These are phyloP conservation scores for Catharus ustulatus DNA, from an alignment of 2,797 vertebrate genomes.

Conservation along the genomic window DNA sequence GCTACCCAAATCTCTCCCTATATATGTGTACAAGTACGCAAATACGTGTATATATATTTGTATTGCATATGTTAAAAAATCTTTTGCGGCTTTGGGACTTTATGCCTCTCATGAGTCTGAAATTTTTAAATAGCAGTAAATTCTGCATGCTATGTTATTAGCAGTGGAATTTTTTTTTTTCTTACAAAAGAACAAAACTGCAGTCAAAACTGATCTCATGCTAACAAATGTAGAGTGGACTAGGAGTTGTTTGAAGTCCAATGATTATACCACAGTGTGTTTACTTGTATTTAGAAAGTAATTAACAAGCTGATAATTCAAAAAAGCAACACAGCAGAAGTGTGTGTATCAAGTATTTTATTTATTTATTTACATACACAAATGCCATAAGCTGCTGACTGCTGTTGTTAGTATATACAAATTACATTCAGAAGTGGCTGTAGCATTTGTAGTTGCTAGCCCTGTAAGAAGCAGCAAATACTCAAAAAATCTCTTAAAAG, in stretches of 20 bases:
- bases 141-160: not conserved
- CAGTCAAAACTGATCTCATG: not conserved
- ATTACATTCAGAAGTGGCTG: not conserved
- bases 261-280: not conserved
- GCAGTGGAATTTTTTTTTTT: not conserved
- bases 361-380: not conserved
- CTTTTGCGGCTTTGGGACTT: not conserved
- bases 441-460: not conserved
- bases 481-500: not conserved
- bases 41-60: not conserved
- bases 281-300: not conserved
- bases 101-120: not conserved
- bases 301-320: not conserved
- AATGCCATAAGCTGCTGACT: not conserved
- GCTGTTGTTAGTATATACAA: not conserved
- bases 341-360: not conserved
- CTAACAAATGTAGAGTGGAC: not conserved
- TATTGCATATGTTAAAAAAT: not conserved
- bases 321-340: not conserved
- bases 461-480: not conserved
- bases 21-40: not conserved
- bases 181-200: not conserved
- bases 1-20: not conserved
- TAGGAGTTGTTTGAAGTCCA: not conserved
- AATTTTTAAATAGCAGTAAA: not conserved